Evolutionary conservation across 2,888 invertebrate genomes (phyloP), one percentile per base, ranked within the genome.

Genomic region (Macaria liturata): DNA sequence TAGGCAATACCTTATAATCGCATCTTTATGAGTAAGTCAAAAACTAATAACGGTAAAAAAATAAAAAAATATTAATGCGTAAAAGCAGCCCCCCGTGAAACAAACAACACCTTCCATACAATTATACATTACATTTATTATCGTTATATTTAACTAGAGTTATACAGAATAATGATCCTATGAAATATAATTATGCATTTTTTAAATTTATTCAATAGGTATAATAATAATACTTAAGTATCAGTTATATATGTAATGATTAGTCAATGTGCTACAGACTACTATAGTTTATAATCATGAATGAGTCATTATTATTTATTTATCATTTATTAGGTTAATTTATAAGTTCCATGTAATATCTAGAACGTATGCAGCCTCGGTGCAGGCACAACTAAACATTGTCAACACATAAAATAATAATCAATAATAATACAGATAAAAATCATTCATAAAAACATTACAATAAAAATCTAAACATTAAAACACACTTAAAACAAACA

Each of bases 151-250:
- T 91, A 92, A 91, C 92, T 92, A 92, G 88, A 90, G 91, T 92
- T 91, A 92, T 92, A 92, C 91, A 89, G 92, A 92, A 92, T 92
- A 92, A 92, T 92, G 90, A 91, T 92, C 92, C 91, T 92, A 92
- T 92, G 91, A 92, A 92, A 92, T 92, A 92, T 91, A 92, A 92
- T 92, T 91, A 91, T 91, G 91, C 90, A 88, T 90, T 91, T 89
- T 89, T 92, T 91, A 88, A 89, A 91, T 91, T 91, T 91, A 90
- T 92, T 91, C 84, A 90, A 91, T 92, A 86, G 91, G 88, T 86
- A 90, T 89, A 88, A 84, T 88, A 87, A 88, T 92, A 92, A 91
- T 92, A 91, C 91, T 91, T 91, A 91, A 90, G 91, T 91, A 91
- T 91, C 91, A 89, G 86, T 20, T 20, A 20, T 87, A 88, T 91